Evolutionary conservation across 2,113 vertebrate genomes (phyloP), one percentile per base, ranked within the genome.

Genomic region (Sinocyclocheilus grahami): DNA sequence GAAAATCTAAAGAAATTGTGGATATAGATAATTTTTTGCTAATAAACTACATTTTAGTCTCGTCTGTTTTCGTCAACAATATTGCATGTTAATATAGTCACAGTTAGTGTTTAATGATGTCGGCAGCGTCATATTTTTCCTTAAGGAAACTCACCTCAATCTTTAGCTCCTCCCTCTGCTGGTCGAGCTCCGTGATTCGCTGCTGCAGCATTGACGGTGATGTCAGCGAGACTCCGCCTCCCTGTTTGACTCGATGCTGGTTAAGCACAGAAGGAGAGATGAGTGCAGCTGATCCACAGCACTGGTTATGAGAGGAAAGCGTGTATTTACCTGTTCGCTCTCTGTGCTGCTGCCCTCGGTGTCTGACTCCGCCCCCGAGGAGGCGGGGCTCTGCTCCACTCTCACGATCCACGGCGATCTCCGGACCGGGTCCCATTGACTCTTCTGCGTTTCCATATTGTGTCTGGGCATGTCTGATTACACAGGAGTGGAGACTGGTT

Each of bases 271-370:
- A 81, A 4, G 30, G 39, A 72, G 60, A 65, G 82, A 51, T 22
- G 55, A 69, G 63, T 46, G 48, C 58, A 42, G 3, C 24, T 78
- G 20, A 67, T 20, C 14, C 6, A 8, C 2, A 0, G 11, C 46
- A 42, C 46, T 86, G 8, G 77, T 58, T 63, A 80, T 69, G 77
- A 69, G 71, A 78, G 6, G 27, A 60, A 51, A 51, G 13, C 1
- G 3, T 20, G 30, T 39, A 20, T 39, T 94, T 85, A 96, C 95
- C 92, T 89, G 91, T 30, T 96, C 92, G 37, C 95, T 95, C 88
- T 97, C 96, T 0, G 96, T 95, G 91, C 96, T 95, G 93, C 96
- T 97, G 82, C 94, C 95, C 89, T 97, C 96, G 0, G 93, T 95
- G 78, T 96, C 96, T 0, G 95, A 95, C 91, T 92, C 93, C 1